Evolutionary conservation across 2,797 vertebrate species (phyloP).

Genomic region (Stomatorhinus walkeri): DNA sequence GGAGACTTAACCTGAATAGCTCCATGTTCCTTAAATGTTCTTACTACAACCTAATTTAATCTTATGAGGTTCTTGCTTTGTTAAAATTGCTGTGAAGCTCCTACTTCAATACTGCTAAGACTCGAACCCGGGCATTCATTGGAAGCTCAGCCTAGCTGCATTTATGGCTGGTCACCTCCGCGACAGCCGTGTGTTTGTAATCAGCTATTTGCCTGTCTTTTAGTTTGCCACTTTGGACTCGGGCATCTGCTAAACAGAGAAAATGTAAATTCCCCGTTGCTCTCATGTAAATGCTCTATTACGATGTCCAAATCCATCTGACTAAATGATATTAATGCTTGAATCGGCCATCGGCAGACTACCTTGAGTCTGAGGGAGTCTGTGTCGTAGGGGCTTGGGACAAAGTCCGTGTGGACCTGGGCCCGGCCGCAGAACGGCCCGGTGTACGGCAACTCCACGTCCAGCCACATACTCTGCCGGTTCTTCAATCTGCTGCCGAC

Average conservation of each 20-base stretch:
- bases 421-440: conserved; percentile 86
- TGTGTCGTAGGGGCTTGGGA: conserved; percentile 90
- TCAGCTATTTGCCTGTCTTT: neutral
- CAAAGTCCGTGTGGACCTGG: conserved; percentile 91
- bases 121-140: neutral
- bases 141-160: neutral
- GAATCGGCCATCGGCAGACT: neutral
- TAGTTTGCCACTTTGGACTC: neutral
- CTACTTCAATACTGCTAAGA: neutral
- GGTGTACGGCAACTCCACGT: conserved; percentile 73
- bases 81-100: neutral
- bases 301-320: neutral
- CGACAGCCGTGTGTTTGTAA: neutral
- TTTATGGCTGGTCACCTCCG: neutral
- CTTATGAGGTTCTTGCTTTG: neutral
- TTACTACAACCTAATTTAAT: neutral
- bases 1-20: neutral
- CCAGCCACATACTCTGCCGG: conserved; percentile 76
- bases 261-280: neutral
- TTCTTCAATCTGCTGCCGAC: conserved; percentile 74
- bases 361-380: conserved; percentile 98
- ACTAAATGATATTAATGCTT: neutral
- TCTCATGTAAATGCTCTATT: neutral
- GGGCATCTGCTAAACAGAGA: neutral
- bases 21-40: neutral